Conservation (phyloP, 2,113 vertebrate species). For the Thunnus thynnus region DNA sequence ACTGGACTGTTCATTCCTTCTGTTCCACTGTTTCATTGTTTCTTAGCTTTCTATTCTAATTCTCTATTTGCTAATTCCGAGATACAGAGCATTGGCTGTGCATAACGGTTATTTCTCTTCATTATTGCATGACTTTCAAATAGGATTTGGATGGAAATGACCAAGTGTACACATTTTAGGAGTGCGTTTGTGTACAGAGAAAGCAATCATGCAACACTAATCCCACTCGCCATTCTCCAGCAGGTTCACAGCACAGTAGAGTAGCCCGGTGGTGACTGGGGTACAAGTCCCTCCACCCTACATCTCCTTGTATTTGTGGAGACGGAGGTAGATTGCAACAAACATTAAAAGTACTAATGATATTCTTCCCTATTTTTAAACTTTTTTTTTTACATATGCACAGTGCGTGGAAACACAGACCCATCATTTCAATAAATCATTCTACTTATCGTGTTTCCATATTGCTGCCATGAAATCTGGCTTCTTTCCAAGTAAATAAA, state of each 20-base stretch:
- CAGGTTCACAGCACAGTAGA: constrained; percentile 26
- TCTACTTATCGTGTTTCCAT: not conserved
- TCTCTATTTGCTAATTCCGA: not conserved
- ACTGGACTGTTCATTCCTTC: not conserved
- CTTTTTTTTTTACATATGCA: not conserved
- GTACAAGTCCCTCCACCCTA: not conserved
- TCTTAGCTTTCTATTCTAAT: not conserved
- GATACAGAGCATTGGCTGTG: not conserved
- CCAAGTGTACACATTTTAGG: constrained; percentile 4
- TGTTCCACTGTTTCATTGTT: not conserved
- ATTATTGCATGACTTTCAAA: constrained; percentile 35
- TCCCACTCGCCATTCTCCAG: constrained; percentile 38
- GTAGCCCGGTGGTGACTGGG: not conserved
- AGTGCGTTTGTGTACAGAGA: constrained; percentile 27
- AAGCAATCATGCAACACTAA: constrained; percentile 44
- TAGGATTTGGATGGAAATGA: constrained; percentile 24
- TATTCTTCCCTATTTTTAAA: not conserved
- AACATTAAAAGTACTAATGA: not conserved
- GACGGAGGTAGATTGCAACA: not conserved
- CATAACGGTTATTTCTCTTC: constrained; percentile 9
- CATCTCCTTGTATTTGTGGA: not conserved
- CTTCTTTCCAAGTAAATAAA: constrained; percentile 26
- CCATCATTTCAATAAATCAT: not conserved
- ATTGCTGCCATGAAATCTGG: not conserved
- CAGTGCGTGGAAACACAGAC: not conserved